Percentiles rank a stretch among this genome's conserved stretches.
These are phyloP conservation scores for Drosophila macrospina DNA, from an alignment of 2,888 invertebrate species.

Conservation along the genomic window DNA sequence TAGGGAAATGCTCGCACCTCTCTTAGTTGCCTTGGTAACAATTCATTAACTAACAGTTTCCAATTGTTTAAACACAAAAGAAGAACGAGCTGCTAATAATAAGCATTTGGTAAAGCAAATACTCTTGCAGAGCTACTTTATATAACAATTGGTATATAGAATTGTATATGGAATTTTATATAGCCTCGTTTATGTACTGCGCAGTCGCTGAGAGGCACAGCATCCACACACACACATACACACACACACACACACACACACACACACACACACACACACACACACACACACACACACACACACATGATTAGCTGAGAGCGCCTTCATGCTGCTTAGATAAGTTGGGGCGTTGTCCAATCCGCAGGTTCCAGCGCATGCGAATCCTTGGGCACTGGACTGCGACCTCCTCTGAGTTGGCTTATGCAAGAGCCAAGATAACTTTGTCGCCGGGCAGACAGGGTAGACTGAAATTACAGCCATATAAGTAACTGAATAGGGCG, in stretches of 20 bases:
- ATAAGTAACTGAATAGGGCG: conserved; percentile 37
- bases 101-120: conserved; percentile 28
- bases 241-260: too few species aligned
- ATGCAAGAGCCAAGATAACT: too few species aligned
- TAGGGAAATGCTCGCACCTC: conserved; percentile 5
- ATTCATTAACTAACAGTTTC: conserved; percentile 60
- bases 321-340: conserved; percentile 52
- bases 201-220: conserved; percentile 59
- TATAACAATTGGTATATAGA: conserved; percentile 5
- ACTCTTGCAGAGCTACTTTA: not conserved
- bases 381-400: not conserved
- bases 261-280: too few species aligned
- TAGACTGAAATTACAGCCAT: conserved; percentile 30
- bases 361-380: conserved; percentile 59
- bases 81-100: conserved; percentile 36
- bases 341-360: conserved; percentile 59
- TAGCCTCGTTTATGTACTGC: conserved; percentile 45
- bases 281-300: too few species aligned
- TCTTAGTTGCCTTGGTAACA: conserved; percentile 13
- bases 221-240: too few species aligned
- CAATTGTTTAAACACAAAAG: conserved; percentile 13
- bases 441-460: conserved; percentile 39
- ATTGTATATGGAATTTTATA: conserved; percentile 9
- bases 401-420: conserved; percentile 13
- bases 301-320: conserved; percentile 48